Evolutionary conservation across 2,113 vertebrate genomes (phyloP), one percentile per base, ranked within the genome.

Genomic region (Capra hircus): DNA sequence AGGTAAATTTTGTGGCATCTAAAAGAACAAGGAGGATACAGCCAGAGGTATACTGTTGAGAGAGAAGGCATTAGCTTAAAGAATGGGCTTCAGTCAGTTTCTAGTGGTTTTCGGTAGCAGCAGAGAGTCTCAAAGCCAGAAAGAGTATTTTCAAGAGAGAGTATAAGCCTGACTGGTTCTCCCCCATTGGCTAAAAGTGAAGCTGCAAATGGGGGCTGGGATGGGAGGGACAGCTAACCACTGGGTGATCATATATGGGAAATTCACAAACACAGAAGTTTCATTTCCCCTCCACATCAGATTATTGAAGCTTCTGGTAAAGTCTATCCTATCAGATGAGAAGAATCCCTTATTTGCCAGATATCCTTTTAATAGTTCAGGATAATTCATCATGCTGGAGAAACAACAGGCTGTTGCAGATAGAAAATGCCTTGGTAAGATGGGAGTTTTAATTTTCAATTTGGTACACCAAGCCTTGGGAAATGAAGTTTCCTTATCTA

Each of bases 261-360:
- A 97, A 97, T 71, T 85, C 82, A 89, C 52, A 97, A 94, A 94
- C 82, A 88, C 5, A 95, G 50, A 91, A 94, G 88, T 97, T 98
- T 98, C 93, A 81, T 92, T 95, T 97, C 84, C 91, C 48, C n/a
- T 94, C 62, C 50, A 91, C 25, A 6, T 55, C 57, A 91, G 59
- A 45, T 81, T 85, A 95, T 52, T 97, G 67, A 96, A 88, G 81
- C 11, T 94, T 95, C 97, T 88, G 40, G 21, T 87, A 92, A 95
- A 87, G 92, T 88, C 83, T 95, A 19, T 90, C 83, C 57, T 85
- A 53, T 81, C 45, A 97, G 90, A 94, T 80, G 80, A 94, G 60
- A 94, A 80, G 17, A 92, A 91, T 95, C 67, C 13, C 16, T 77
- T 87, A 55, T 64, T 97, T 94, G 23, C 74, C 64, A 97, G 90